Base-by-base conservation (phyloP, 2,113 vertebrate genomes). In the Terrapene triunguis region DNA sequence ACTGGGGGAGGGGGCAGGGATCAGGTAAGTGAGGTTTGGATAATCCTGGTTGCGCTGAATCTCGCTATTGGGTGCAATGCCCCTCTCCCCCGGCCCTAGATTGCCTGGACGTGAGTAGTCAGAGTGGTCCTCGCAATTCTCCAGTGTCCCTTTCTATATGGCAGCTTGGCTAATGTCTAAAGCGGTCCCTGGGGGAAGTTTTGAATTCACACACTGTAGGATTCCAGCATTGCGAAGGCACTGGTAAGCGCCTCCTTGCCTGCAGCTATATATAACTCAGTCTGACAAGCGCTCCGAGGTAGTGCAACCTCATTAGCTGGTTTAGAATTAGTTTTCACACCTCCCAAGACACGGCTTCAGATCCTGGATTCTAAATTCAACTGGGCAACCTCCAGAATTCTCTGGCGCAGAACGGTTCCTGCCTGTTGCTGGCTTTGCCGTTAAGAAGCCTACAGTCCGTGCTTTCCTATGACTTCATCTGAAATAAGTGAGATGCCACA, bases 381-480 rank as follows among this genome's bases (percentile, higher is more conserved):
- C 17, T 5, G 3, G 13, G 5, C 47, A 92, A 38, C 42, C 48
- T 38, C 11, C 84, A 82, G n/a, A 0, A 0, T 29, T 4, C 16
- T 79, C 21, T 11, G 0, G 5, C 5, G 29, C 16, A 0, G 0
- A 84, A 47, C 1, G 7, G 22, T 24, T 44, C 42, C 76, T 85
- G 19, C 38, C 38, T 42, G 74, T 78, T 44, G 11, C 38, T 78
- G 42, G 6, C 38, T 47, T 8, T 27, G 74, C 42, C 47, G 12
- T 44, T 47, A 78, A 25, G 22, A 78, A 59, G 69, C n/a, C 7
- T 48, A 29, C 0, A 0, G 50, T 74, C 5, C 1, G 3, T 3
- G 4, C 35, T 87, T 29, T 47, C 69, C 65, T 78, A 91, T 35
- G 8, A 54, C 0, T 0, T 1, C 12, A 50, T 22, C 0, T 1